A percentile compares a stretch with the other conserved stretches of the same genome.
phyloP scores from a whole-genome alignment of 2,113 vertebrate genomes.

The Callithrix jacchus region DNA sequence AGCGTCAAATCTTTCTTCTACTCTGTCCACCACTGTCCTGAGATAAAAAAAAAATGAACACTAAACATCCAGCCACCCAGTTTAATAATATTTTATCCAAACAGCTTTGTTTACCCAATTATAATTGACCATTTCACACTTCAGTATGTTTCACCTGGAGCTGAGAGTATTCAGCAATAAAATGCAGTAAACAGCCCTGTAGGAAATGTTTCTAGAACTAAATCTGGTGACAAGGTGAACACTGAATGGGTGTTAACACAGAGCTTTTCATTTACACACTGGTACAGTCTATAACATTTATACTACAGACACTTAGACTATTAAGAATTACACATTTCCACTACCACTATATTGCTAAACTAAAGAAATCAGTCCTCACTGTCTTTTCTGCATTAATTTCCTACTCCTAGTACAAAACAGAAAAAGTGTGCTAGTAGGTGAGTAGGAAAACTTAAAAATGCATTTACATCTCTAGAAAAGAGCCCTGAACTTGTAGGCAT shows the following conservation, averaged over 20 bases:
- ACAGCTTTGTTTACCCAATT: not conserved
- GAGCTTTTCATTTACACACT: not conserved
- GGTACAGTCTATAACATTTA: not conserved
- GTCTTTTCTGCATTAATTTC: not conserved
- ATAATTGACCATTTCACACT: constrained; percentile 56
- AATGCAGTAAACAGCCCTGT: not conserved
- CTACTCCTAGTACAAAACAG: not conserved
- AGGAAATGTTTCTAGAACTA: not conserved
- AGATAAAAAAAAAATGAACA: constrained; percentile 11
- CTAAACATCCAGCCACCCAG: not conserved
- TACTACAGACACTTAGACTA: not conserved
- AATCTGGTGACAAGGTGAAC: not conserved
- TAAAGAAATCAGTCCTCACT: not conserved
- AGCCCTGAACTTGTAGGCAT: not conserved
- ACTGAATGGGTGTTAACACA: not conserved
- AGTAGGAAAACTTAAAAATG: not conserved
- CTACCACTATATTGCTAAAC: too few species aligned
- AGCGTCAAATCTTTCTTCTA: not conserved
- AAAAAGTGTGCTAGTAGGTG: not conserved
- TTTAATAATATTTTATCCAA: constrained; percentile 7
- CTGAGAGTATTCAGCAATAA: not conserved
- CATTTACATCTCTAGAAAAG: not conserved
- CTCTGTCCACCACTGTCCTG: not conserved
- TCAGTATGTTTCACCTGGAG: not conserved
- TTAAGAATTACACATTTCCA: not conserved